phyloP scores from a whole-genome alignment of 2,888 invertebrate genomes.

The Drosophila suboccidentalis region DNA sequence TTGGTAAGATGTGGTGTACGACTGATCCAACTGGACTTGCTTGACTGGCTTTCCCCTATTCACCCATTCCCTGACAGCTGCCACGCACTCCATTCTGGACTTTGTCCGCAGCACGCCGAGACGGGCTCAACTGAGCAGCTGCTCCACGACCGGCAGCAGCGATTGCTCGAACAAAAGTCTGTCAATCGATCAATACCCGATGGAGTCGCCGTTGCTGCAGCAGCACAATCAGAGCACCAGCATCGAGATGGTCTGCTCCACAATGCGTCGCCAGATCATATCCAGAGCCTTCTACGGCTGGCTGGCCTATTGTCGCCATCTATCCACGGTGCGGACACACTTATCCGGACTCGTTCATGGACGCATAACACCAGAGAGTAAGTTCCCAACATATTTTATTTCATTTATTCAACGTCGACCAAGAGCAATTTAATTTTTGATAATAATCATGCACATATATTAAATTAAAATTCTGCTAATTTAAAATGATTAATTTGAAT shows the following conservation, averaged over 20 bases:
- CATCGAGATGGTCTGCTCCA: conserved; percentile 94
- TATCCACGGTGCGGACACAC: conserved; percentile 96
- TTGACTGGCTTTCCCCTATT: background rate
- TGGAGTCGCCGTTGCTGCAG: conserved; percentile 81
- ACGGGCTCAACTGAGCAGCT: conserved; percentile 87
- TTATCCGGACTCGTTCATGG: conserved; percentile 94
- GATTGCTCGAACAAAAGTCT: conserved; percentile 88
- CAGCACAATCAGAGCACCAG: conserved; percentile 87
- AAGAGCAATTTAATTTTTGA: too few relatives aligned
- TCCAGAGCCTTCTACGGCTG: conserved; percentile 98
- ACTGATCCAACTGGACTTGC: background rate
- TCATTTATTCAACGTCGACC: too few relatives aligned
- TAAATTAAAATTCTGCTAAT: too few relatives aligned
- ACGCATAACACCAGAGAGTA: conserved; percentile 89
- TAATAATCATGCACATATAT: too few relatives aligned
- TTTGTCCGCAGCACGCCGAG: conserved; percentile 86
- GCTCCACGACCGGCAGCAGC: conserved; percentile 89
- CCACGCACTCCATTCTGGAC: conserved; percentile 90
- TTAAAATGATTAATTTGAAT: too few relatives aligned
- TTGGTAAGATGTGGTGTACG: conserved; percentile 86
- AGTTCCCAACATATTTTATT: conserved; percentile 18
- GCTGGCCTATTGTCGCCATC: conserved; percentile 96
- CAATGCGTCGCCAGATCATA: conserved; percentile 97
- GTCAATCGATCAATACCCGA: conserved; percentile 85
- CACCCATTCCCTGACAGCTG: conserved; percentile 86